These are phyloP conservation scores for Castor canadensis DNA, from an alignment of 2,113 vertebrate genomes.

Conservation along the genomic window DNA sequence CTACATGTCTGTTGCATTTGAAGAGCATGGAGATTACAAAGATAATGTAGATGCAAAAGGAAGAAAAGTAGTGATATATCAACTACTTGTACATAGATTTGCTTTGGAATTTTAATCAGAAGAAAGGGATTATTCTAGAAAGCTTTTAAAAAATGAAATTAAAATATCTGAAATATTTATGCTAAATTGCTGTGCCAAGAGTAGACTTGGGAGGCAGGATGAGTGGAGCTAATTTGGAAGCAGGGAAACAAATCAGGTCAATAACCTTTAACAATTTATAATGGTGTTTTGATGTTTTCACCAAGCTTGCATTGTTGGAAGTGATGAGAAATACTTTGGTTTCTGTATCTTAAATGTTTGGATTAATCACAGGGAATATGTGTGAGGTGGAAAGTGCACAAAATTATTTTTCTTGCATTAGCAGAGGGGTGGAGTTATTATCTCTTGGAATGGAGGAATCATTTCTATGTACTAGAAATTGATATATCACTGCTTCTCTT, in stretches of 20 bases:
- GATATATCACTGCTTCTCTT: no score
- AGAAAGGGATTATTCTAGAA: not conserved
- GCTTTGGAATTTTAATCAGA: not conserved
- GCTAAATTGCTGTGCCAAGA: not conserved
- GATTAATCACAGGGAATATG: not conserved
- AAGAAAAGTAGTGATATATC: not conserved
- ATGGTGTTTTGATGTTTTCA: not conserved
- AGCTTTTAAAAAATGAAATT: not conserved
- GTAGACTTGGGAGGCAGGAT: not conserved
- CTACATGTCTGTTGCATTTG: not conserved
- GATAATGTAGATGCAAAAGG: not conserved
- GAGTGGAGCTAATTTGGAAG: not conserved
- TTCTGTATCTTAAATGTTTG: not conserved
- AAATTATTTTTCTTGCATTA: not conserved
- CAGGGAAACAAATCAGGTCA: not conserved
- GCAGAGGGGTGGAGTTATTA: not conserved
- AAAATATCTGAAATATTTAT: not conserved
- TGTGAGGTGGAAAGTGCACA: not conserved
- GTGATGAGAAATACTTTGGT: not conserved
- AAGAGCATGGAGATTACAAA: not conserved
- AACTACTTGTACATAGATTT: not conserved
- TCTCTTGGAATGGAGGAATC: not conserved
- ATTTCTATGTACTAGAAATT: not conserved
- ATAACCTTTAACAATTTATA: no score
- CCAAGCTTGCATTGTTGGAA: not conserved